Evolutionary conservation across 2,113 vertebrate genomes (phyloP).

Genomic region (Gymnogyps californianus): DNA sequence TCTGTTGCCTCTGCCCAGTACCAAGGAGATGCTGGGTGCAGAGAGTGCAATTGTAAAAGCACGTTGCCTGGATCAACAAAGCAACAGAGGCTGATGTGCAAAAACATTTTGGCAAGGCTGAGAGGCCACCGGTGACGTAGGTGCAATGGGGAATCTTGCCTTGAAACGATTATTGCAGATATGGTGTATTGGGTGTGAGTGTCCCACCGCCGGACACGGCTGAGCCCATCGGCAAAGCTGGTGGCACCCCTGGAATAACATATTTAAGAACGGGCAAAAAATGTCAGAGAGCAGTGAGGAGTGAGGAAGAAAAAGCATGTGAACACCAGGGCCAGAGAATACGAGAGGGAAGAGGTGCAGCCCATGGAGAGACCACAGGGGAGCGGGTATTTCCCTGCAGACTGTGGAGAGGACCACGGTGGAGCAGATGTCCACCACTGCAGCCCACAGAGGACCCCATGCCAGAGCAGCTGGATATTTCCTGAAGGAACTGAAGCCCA

Average conservation of each 20-base stretch:
- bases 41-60: background rate
- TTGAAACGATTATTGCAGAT: background rate
- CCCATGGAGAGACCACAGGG: background rate
- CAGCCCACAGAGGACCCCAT: background rate
- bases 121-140: background rate
- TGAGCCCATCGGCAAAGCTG: background rate
- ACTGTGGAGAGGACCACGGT: fast-evolving
- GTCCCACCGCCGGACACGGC: fast-evolving
- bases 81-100: background rate
- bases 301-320: background rate
- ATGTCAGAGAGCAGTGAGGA: background rate
- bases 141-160: background rate
- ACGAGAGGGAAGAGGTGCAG: background rate
- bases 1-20: background rate
- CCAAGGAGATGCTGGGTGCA: background rate
- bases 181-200: fast-evolving
- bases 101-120: background rate
- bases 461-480: background rate
- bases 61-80: background rate
- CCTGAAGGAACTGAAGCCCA: background rate
- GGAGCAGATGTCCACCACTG: no score
- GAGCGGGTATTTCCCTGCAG: background rate
- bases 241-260: background rate
- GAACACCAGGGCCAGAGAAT: background rate
- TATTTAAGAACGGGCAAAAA: background rate